Conservation (phyloP, 2,113 vertebrate genomes). For the Polypterus senegalus region DNA sequence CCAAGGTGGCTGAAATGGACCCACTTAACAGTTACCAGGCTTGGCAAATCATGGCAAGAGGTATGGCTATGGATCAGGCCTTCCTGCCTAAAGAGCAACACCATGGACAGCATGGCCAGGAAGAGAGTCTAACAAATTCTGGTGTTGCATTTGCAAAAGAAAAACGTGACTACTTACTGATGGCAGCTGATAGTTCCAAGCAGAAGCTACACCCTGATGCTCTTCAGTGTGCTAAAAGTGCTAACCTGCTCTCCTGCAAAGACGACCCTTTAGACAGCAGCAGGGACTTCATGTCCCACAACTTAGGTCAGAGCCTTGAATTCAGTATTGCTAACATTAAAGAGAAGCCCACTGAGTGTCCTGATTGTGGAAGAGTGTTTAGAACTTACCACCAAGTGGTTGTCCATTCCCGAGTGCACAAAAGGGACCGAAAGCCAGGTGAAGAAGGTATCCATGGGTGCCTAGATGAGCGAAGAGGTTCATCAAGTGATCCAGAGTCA, state of each 20-base stretch:
- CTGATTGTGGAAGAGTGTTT: conserved; percentile 89
- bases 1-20: conserved; percentile 96
- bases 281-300: conserved; percentile 79
- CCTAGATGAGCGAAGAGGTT: conserved; percentile 83
- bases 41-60: conserved; percentile 96
- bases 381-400: conserved; percentile 97
- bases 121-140: conserved; percentile 68
- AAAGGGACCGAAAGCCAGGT: conserved; percentile 69
- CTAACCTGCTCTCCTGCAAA: conserved; percentile 70
- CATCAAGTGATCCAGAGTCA: conserved; percentile 92
- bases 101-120: conserved; percentile 69
- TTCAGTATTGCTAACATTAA: conserved; percentile 68
- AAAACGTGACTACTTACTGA: conserved; percentile 81
- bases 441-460: conserved; percentile 68
- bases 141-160: conserved; percentile 82
- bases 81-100: conserved; percentile 89
- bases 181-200: conserved; percentile 78
- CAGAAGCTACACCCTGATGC: conserved; percentile 82
- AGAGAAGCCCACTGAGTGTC: conserved; percentile 92
- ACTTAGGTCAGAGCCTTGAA: conserved; percentile 72
- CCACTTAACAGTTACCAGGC: conserved; percentile 94
- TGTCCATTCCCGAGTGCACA: conserved; percentile 89
- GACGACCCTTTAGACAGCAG: conserved; percentile 79
- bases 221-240: conserved; percentile 75
- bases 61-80: conserved; percentile 89